Conservation (phyloP, 1,140 invertebrate genomes). For the Drosophila aff. region DNA sequence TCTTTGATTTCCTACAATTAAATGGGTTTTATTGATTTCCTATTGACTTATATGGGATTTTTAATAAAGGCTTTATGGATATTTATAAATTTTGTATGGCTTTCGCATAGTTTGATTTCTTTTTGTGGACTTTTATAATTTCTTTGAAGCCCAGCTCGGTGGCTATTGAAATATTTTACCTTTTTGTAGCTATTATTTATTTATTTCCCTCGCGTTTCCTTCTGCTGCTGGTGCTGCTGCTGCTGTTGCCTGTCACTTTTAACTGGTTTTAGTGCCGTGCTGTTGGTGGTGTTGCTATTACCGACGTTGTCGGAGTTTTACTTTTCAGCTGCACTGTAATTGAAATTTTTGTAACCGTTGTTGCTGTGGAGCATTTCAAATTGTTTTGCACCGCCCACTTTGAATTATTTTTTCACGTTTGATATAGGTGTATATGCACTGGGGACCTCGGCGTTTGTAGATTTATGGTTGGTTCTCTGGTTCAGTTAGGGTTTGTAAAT, state of each 20-base stretch:
- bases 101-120: conserved; percentile 12
- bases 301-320: conserved; percentile 56
- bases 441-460: conserved; percentile 13
- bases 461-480: conserved; percentile 34
- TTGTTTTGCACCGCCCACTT: conserved; percentile 68
- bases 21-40: conserved; percentile 22
- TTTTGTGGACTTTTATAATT: conserved; percentile 14
- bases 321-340: conserved; percentile 79
- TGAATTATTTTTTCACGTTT: conserved; percentile 32
- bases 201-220: conserved; percentile 31
- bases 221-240: conserved; percentile 17
- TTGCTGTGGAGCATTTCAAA: conserved; percentile 61
- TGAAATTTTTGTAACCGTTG: conserved; percentile 65
- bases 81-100: conserved; percentile 20
- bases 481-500: conserved; percentile 42
- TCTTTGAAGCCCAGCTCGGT: conserved; percentile 21
- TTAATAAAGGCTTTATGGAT: conserved; percentile 32
- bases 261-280: conserved; percentile 67
- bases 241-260: conserved; percentile 71
- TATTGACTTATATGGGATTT: not conserved
- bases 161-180: conserved; percentile 63
- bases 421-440: conserved; percentile 31
- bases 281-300: conserved; percentile 37
- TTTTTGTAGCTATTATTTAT: conserved; percentile 52
- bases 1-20: conserved; percentile 10